phyloP scores from a whole-genome alignment of 2,888 invertebrate species.

The Scaptodrosophila latifasciaeformis region DNA sequence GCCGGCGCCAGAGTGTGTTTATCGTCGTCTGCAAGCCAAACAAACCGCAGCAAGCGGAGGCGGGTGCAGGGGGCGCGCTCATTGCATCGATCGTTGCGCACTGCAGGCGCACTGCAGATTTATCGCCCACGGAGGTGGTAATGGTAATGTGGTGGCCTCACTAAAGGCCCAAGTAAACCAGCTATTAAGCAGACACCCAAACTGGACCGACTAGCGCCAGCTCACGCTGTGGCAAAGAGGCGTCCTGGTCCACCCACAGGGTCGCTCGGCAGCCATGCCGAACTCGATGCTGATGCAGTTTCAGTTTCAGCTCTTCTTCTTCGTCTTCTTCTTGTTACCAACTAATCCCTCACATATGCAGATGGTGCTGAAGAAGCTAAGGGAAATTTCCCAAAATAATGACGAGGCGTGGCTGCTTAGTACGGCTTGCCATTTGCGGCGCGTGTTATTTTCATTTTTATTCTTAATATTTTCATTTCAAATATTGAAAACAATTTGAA shows the following conservation, averaged over 20 bases:
- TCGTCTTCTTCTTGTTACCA: slow-evolving; percentile 7
- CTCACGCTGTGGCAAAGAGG: slow-evolving; percentile 44
- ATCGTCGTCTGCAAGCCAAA: slow-evolving; percentile 60
- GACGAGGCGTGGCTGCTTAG: slow-evolving; percentile 1
- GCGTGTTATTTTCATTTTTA: no score
- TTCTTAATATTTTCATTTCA: no score
- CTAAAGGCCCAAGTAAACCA: slow-evolving; percentile 31
- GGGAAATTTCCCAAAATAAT: background rate
- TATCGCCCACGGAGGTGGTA: slow-evolving; percentile 71
- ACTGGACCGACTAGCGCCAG: slow-evolving; percentile 54
- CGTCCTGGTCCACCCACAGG: background rate
- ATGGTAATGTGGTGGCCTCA: no score
- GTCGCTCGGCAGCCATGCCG: no score
- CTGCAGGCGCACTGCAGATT: slow-evolving; percentile 67
- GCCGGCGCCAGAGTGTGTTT: slow-evolving; percentile 62
- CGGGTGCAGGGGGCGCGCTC: slow-evolving; percentile 36
- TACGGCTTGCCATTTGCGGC: no score
- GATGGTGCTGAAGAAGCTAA: background rate
- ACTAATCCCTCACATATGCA: slow-evolving; percentile 39
- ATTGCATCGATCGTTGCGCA: slow-evolving; percentile 40
- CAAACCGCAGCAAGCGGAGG: slow-evolving; percentile 36
- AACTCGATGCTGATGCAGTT: no score
- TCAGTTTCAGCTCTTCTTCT: background rate
- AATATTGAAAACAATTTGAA: no score
- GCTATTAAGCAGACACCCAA: slow-evolving; percentile 59